These are phyloP conservation scores for Epinotia brunnichana DNA, from an alignment of 2,888 invertebrate genomes.

Conservation along the genomic window DNA sequence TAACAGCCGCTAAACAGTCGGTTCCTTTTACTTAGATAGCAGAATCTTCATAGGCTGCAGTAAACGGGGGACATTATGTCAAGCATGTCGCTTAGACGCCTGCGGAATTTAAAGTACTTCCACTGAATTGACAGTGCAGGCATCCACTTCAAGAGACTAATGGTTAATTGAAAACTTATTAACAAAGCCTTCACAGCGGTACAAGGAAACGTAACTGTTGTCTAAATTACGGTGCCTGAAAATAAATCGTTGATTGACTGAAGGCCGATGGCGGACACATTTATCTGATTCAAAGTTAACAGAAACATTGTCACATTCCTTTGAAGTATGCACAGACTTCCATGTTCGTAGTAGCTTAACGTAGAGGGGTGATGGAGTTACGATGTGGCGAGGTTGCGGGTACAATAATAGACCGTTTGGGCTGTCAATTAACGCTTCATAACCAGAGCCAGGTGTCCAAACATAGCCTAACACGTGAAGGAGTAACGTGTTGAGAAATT, in stretches of 20 bases:
- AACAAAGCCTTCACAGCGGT: neutral
- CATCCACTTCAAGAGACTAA: neutral
- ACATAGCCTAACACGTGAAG: conserved; percentile 43
- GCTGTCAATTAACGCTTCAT: conserved; percentile 45
- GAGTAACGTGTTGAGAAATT: conserved; percentile 32
- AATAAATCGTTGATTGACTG: neutral
- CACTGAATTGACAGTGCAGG: conserved; percentile 15
- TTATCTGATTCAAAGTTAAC: neutral
- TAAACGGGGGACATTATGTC: conserved; percentile 11
- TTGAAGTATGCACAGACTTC: neutral
- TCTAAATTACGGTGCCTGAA: neutral
- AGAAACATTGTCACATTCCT: neutral
- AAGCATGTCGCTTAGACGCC: neutral
- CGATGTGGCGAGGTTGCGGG: conserved; percentile 26
- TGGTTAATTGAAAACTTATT: neutral
- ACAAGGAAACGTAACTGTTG: neutral
- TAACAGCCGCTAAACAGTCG: conserved; percentile 18
- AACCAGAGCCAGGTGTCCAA: conserved; percentile 48
- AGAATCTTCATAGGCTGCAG: conserved; percentile 19
- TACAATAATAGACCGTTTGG: conserved; percentile 44
- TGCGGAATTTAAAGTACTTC: conserved; percentile 25
- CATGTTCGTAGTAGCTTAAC: neutral
- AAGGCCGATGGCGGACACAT: neutral
- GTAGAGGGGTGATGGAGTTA: conserved; percentile 8
- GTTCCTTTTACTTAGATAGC: conserved; percentile 23